Conservation (phyloP, 2,113 vertebrate genomes). For the Cyanoramphus novaezelandiae region DNA sequence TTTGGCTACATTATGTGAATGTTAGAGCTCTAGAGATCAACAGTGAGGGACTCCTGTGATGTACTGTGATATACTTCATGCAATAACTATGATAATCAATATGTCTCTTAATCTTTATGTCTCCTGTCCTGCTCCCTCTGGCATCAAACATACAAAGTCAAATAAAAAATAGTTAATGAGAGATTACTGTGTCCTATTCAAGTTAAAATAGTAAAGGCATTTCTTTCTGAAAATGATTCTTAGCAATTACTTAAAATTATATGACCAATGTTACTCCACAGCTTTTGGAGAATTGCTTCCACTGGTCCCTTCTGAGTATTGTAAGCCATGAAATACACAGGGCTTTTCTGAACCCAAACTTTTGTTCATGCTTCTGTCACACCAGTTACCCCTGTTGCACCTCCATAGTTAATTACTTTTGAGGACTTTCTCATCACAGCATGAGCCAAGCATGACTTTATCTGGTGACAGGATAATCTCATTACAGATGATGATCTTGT, state of each 20-base stretch:
- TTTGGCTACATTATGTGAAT: background rate
- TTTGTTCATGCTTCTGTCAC: background rate
- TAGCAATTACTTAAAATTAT: background rate
- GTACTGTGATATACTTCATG: background rate
- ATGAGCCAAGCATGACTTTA: constrained; percentile 52
- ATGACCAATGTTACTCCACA: background rate
- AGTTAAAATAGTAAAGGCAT: background rate
- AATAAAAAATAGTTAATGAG: background rate
- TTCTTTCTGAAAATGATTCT: background rate
- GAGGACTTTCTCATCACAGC: constrained; percentile 63
- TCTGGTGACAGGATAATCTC: constrained; percentile 69
- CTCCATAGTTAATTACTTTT: constrained; percentile 69
- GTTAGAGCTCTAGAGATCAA: background rate
- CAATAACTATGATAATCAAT: background rate
- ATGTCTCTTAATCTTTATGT: background rate
- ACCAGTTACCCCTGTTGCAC: background rate
- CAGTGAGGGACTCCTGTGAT: background rate
- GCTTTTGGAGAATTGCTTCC: background rate
- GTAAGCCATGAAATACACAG: background rate
- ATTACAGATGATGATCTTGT: constrained; percentile 73
- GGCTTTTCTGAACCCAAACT: background rate
- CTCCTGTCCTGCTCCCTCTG: background rate
- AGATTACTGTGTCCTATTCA: background rate
- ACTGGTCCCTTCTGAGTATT: background rate
- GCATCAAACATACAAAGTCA: background rate